Conservation (phyloP, 2,113 vertebrate genomes). For the Dunckerocampus dactyliophorus region DNA sequence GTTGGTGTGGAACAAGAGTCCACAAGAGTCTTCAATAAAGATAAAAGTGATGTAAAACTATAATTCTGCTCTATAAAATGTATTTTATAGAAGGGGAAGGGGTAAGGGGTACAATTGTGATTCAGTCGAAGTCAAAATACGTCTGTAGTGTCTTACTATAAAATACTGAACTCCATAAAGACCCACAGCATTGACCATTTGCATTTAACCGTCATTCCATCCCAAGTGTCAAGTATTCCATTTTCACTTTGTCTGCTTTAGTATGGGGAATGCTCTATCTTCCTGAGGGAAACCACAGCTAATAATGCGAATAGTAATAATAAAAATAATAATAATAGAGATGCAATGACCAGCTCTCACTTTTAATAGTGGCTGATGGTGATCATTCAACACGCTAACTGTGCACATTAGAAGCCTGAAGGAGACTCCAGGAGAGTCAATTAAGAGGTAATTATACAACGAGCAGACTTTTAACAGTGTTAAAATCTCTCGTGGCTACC, state of each 20-base stretch:
- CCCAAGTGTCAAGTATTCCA: conserved; percentile 15
- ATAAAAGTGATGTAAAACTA: too few relatives aligned
- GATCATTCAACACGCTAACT: conserved; percentile 57
- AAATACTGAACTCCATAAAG: too few relatives aligned
- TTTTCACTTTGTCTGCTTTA: conserved; percentile 26
- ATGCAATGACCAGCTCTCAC: conserved; percentile 45
- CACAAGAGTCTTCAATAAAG: too few relatives aligned
- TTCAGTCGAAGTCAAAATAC: too few relatives aligned
- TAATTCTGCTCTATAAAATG: too few relatives aligned
- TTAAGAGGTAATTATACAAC: conserved; percentile 52
- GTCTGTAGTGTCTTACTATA: conserved; percentile 5
- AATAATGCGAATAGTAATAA: conserved; percentile 41
- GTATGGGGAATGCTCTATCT: conserved; percentile 25
- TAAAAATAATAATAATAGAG: conserved; percentile 35
- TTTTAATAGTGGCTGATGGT: conserved; percentile 63
- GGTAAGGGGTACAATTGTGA: too few relatives aligned
- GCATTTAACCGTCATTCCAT: conserved; percentile 16
- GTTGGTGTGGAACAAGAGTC: too few relatives aligned
- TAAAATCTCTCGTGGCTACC: neutral
- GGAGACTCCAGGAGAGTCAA: conserved; percentile 58
- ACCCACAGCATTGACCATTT: conserved; percentile 7
- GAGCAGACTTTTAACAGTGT: conserved; percentile 23
- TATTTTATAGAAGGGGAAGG: too few relatives aligned
- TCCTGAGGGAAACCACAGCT: conserved; percentile 28
- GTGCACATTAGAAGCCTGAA: conserved; percentile 59